These are phyloP conservation scores for Burhinus oedicnemus DNA, from an alignment of 2,113 vertebrate species.

Conservation along the genomic window DNA sequence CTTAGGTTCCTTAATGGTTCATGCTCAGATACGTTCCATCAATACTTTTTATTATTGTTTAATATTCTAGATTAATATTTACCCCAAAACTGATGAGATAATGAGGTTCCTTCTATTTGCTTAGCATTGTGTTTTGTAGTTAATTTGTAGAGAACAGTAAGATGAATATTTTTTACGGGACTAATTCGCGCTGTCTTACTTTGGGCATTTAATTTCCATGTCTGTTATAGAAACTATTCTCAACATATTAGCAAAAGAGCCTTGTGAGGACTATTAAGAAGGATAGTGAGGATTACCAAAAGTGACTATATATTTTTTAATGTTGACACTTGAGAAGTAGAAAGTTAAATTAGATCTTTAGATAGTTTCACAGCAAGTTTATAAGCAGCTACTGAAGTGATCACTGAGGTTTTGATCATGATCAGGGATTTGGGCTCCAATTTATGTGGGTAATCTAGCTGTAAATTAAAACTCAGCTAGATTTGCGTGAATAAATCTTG, in stretches of 20 bases:
- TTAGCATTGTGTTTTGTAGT: background rate
- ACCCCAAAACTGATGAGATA: background rate
- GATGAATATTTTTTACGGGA: background rate
- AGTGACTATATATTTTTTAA: background rate
- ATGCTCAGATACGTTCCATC: background rate
- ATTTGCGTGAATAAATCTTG: background rate
- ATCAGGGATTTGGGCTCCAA: background rate
- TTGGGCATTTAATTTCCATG: background rate
- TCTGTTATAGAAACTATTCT: background rate
- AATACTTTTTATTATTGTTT: background rate
- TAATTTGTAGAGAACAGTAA: background rate
- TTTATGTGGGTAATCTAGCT: background rate
- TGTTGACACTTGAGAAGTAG: background rate
- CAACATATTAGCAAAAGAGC: background rate
- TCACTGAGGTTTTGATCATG: background rate
- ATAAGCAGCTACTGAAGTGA: background rate
- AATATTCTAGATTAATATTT: background rate
- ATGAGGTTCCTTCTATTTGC: background rate
- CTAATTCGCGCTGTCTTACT: background rate
- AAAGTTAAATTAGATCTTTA: background rate
- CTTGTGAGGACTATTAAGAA: background rate
- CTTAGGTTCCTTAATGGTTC: background rate
- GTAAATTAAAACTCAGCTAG: background rate
- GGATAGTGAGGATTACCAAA: background rate
- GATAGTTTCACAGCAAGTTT: background rate